Conservation (phyloP, 2,797 vertebrate species). For the Parauchenoglanis punctatus region DNA sequence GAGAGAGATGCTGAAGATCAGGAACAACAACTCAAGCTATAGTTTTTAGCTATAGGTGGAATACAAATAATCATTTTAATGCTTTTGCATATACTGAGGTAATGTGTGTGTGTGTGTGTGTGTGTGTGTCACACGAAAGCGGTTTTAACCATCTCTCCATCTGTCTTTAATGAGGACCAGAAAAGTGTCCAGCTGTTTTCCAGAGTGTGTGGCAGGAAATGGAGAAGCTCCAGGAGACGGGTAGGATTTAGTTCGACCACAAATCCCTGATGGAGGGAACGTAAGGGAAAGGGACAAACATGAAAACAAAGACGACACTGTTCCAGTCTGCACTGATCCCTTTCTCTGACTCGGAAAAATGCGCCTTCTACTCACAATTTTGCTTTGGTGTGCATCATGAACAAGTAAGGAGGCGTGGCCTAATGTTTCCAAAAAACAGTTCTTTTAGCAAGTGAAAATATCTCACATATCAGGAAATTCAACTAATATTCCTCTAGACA, state of each 20-base stretch:
- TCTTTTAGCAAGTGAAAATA: too few species aligned
- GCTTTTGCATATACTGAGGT: not conserved
- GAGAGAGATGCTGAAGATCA: not conserved
- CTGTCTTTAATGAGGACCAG: conserved; percentile 48
- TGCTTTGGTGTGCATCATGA: not conserved
- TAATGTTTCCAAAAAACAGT: not conserved
- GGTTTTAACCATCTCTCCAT: not conserved
- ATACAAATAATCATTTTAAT: not conserved
- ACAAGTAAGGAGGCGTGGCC: not conserved
- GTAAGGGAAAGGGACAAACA: conserved; percentile 49
- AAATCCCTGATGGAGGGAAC: conserved; percentile 50
- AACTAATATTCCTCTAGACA: not conserved
- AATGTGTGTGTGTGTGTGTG: not conserved
- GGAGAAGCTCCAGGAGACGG: conserved; percentile 32
- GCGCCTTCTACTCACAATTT: not conserved
- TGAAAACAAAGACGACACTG: conserved; percentile 33
- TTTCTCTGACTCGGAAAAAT: not conserved
- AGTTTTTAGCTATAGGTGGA: not conserved
- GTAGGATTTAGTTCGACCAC: conserved; percentile 59
- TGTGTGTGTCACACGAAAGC: conserved; percentile 34
- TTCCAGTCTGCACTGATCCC: conserved; percentile 41
- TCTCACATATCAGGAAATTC: too few species aligned
- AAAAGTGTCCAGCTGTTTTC: conserved; percentile 44
- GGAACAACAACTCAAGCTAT: not conserved
- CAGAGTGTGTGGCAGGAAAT: conserved; percentile 46